phyloP scores from a whole-genome alignment of 2,113 vertebrate species.

The Hystrix cristata region DNA sequence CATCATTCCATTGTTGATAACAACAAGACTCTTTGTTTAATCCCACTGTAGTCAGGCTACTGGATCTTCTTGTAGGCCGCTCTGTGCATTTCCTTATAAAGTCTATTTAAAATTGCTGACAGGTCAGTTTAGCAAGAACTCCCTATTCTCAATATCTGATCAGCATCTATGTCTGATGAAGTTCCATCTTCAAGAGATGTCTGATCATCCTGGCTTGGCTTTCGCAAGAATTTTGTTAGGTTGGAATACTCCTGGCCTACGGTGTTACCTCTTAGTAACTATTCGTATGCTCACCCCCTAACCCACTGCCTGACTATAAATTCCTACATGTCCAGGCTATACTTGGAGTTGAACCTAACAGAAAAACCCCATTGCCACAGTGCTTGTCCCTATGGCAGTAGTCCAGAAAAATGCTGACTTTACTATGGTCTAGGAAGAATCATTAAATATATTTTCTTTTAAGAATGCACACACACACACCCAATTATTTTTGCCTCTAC shows the following conservation, averaged over 20 bases:
- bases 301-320: background rate
- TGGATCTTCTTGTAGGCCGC: background rate
- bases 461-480: background rate
- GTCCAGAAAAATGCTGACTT: background rate
- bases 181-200: background rate
- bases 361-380: background rate
- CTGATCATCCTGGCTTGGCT: background rate
- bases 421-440: background rate
- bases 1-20: background rate
- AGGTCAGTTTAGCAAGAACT: background rate
- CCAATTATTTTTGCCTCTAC: background rate
- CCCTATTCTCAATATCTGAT: rapidly evolving
- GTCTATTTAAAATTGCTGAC: background rate
- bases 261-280: background rate
- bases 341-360: background rate
- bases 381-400: background rate
- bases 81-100: background rate
- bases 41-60: background rate
- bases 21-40: background rate
- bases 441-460: background rate
- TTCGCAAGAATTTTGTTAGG: background rate
- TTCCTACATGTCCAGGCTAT: background rate
- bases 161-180: background rate
- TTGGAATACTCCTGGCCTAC: background rate
- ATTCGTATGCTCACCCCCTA: background rate